Percentiles rank a stretch among this genome's conserved stretches.
phyloP scores from a whole-genome alignment of 2,797 vertebrate species.

The Parauchenoglanis punctatus region DNA sequence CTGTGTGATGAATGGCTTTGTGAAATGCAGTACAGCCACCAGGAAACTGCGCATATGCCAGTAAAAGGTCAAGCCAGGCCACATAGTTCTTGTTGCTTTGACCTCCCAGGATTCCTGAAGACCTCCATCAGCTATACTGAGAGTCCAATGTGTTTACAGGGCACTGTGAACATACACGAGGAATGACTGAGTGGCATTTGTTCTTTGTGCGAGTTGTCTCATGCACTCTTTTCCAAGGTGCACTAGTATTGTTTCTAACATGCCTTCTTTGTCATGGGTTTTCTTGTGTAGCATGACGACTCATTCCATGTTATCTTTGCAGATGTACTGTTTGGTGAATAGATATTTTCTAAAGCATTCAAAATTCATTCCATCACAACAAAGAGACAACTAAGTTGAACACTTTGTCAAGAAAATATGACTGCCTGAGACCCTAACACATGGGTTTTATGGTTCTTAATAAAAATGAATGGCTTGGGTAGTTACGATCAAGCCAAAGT shows the following conservation, averaged over 20 bases:
- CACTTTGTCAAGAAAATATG: not conserved
- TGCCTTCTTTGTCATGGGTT: not conserved
- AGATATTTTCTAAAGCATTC: not conserved
- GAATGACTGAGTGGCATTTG: conserved; percentile 3
- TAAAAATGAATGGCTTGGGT: conserved; percentile 11
- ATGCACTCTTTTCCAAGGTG: not conserved
- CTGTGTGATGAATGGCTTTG: conserved; percentile 34
- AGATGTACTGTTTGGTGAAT: not conserved
- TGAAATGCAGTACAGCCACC: conserved; percentile 35
- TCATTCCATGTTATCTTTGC: not conserved
- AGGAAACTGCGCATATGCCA: conserved; percentile 24
- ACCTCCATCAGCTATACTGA: conserved; percentile 30
- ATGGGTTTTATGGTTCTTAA: conserved; percentile 18
- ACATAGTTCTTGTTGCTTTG: conserved; percentile 31
- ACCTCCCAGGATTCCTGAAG: conserved; percentile 44
- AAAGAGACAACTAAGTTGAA: not conserved
- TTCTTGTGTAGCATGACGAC: not conserved
- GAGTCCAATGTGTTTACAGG: conserved; percentile 24
- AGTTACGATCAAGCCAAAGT: conserved; percentile 60
- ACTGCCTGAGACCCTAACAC: not conserved
- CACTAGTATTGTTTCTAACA: not conserved
- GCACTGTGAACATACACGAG: not conserved
- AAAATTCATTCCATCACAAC: not conserved
- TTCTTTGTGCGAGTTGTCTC: conserved; percentile 12
- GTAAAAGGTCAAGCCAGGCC: conserved; percentile 50